Conservation (phyloP, 2,888 invertebrate genomes). For the Idaea biselata region DNA sequence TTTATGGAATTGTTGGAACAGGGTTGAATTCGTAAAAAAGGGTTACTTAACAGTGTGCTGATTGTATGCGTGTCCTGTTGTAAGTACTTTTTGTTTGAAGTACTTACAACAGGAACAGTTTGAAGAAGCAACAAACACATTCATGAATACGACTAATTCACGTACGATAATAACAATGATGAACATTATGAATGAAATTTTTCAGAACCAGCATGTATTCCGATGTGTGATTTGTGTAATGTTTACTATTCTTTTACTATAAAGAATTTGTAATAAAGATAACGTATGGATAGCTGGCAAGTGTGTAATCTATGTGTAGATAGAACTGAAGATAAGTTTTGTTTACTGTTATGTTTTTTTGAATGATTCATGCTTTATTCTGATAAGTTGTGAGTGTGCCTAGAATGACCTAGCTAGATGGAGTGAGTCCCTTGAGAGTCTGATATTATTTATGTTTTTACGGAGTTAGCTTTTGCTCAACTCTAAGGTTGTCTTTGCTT, state of each 20-base stretch:
- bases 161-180: background rate
- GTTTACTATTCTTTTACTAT: background rate
- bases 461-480: background rate
- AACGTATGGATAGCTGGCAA: background rate
- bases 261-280: background rate
- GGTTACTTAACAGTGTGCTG: too few species aligned
- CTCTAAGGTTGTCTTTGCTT: too few species aligned
- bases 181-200: background rate
- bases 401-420: background rate
- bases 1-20: too few species aligned
- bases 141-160: background rate
- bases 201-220: background rate
- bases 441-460: too few species aligned
- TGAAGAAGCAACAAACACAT: too few species aligned
- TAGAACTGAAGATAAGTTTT: background rate
- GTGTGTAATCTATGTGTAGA: background rate
- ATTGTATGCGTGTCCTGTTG: too few species aligned
- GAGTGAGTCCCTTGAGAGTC: too few species aligned
- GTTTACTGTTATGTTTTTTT: background rate
- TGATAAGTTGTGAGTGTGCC: background rate
- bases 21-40: too few species aligned
- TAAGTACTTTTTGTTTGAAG: too few species aligned
- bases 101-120: too few species aligned
- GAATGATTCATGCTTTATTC: slow-evolving; percentile 1
- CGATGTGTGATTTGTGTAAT: background rate